Evolutionary conservation across 2,888 invertebrate species (phyloP).

Genomic region (Trissoscelio sp.): DNA sequence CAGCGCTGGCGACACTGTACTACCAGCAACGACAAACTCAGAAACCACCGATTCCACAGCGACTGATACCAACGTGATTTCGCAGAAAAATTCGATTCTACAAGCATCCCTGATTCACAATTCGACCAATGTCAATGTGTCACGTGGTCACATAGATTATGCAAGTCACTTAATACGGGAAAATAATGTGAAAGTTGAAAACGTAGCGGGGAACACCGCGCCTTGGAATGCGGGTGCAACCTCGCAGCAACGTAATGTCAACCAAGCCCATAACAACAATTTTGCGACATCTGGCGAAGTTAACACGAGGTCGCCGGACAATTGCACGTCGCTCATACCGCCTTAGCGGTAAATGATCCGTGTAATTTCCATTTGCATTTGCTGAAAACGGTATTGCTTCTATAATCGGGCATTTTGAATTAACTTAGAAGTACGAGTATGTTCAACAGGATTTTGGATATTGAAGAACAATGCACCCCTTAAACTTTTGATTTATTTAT

Average conservation of each 20-base stretch:
- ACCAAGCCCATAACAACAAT: conserved; percentile 70
- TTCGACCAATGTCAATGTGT: conserved; percentile 41
- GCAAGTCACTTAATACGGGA: conserved; percentile 66
- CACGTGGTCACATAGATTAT: conserved; percentile 67
- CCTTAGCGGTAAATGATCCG: conserved; percentile 77
- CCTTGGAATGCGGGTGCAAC: too few species aligned
- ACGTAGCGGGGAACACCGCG: too few species aligned
- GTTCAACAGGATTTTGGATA: neutral
- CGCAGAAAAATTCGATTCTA: conserved; percentile 57
- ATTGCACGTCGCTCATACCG: conserved; percentile 80
- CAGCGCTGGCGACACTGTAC: conserved; percentile 21
- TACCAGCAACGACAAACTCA: conserved; percentile 51
- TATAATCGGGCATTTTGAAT: conserved; percentile 51
- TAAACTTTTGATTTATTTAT: neutral
- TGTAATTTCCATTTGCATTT: conserved; percentile 60
- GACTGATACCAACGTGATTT: conserved; percentile 46
- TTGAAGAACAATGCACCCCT: neutral
- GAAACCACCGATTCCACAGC: conserved; percentile 67
- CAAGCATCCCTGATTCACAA: conserved; percentile 55
- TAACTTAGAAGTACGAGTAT: conserved; percentile 12
- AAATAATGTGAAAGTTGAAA: too few species aligned
- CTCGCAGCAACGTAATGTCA: conserved; percentile 69
- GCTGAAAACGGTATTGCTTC: conserved; percentile 53
- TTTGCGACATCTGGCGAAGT: conserved; percentile 62
- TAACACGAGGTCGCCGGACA: conserved; percentile 78